Evolutionary conservation across 2,888 invertebrate species (phyloP), one percentile per base, ranked within the genome.

Genomic region (Ganaspis brasiliensis): DNA sequence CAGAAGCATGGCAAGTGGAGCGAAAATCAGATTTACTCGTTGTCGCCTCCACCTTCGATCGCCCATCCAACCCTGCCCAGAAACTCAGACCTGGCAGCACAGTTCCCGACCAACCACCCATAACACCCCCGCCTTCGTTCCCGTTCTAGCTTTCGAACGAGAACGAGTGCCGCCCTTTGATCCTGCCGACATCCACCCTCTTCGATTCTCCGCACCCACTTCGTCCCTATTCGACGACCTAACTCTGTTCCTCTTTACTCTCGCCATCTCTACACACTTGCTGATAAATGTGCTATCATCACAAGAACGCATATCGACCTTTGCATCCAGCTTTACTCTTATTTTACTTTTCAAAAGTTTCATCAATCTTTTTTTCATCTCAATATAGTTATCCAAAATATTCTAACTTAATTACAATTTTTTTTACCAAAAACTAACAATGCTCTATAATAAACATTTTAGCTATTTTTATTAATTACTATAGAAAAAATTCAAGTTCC

Each of bases 11-110:
- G 87, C 88, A 87, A 89, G 90, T 88, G 88, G 86, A 90, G 88
- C 87, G 89, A 90, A 90, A 91, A 90, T 90, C 89, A 90, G 90
- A 91, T 91, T 91, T 91, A 85, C 89, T 88, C 89, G 89, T 90
- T 91, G 90, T 90, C 90, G 89, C 90, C 90, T 89, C 88, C 83
- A 85, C 85, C 85, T 61, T 75, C 78, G 76, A 77, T 77, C 77
- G 75, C 73, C 70, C 67, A 26, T 59, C 75, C 71, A 37, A 75
- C 72, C 72, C 26, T 63, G 37, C 63, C 63, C 14, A 79, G 77
- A 75, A 77, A 63, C 59, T 59, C 70, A 59, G 52, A 76, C 70
- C 81, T 79, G 80, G 78, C 76, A 79, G 81, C 80, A 79, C 81
- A 81, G 73, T 75, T 70, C 77, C 82, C 80, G 37, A 63, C 63